Conservation (phyloP, 2,888 invertebrate species). For the Lapara coniferarum region DNA sequence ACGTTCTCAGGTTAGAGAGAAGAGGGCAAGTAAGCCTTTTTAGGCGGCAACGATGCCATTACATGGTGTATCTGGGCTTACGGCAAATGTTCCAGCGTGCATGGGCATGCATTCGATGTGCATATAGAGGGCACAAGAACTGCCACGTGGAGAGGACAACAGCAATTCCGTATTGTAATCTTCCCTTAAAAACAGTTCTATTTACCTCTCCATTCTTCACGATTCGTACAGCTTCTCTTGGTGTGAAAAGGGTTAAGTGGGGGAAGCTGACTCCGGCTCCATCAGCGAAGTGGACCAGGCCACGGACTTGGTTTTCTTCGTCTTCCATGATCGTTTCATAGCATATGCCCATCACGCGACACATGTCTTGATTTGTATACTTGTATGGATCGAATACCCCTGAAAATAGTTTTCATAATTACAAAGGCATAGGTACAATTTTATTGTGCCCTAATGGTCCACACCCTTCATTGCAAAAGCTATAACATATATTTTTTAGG, state of each 20-base stretch:
- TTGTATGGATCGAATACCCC: conserved; percentile 91
- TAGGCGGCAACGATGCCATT: too few relatives aligned
- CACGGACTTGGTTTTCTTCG: conserved; percentile 90
- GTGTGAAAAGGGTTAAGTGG: conserved; percentile 90
- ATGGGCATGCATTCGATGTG: too few relatives aligned
- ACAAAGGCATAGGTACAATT: too few relatives aligned
- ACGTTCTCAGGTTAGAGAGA: too few relatives aligned
- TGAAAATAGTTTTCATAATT: conserved; percentile 49
- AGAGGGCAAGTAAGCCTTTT: too few relatives aligned
- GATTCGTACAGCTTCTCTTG: conserved; percentile 90
- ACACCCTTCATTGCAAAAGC: not conserved
- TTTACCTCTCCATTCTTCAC: conserved; percentile 91
- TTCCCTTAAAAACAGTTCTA: not conserved
- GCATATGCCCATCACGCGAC: conserved; percentile 89
- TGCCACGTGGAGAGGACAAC: conserved; percentile 28
- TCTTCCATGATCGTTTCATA: conserved; percentile 92
- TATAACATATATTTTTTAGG: too few relatives aligned
- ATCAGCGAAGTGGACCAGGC: conserved; percentile 91
- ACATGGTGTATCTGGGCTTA: too few relatives aligned
- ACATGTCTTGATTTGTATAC: conserved; percentile 90
- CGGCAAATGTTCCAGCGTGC: too few relatives aligned
- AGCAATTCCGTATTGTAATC: too few relatives aligned
- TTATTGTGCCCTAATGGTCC: not conserved
- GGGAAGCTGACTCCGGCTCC: conserved; percentile 89
- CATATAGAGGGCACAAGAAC: not conserved